These are phyloP conservation scores for Paracanthobrama guichenoti DNA, from an alignment of 2,113 vertebrate genomes.

Conservation along the genomic window DNA sequence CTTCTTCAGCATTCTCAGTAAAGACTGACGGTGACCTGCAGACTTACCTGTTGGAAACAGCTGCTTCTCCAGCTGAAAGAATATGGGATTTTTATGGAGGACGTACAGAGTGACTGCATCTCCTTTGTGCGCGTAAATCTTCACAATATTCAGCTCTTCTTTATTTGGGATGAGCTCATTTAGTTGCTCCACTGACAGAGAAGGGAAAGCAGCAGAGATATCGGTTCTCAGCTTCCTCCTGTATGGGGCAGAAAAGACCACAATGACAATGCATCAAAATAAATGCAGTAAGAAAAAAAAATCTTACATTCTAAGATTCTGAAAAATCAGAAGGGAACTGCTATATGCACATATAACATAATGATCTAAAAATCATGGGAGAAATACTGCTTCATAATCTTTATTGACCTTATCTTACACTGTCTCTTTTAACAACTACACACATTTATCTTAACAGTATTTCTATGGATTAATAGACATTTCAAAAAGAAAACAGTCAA, in stretches of 20 bases:
- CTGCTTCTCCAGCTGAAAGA: conserved; percentile 88
- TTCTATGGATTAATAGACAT: background rate
- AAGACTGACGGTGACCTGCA: background rate
- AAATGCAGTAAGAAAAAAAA: background rate
- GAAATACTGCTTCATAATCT: background rate
- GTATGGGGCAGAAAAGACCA: background rate
- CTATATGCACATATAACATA: no score
- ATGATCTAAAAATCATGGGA: background rate
- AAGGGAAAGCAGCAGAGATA: conserved; percentile 79
- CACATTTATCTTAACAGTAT: background rate
- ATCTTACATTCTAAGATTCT: no score
- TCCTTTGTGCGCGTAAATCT: conserved; percentile 87
- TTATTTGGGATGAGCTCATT: conserved; percentile 87
- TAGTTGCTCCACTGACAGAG: conserved; percentile 78
- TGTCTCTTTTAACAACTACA: background rate
- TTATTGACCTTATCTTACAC: background rate
- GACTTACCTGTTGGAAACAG: conserved; percentile 89
- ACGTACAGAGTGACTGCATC: conserved; percentile 84
- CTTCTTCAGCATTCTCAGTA: background rate
- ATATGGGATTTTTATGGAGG: conserved; percentile 84
- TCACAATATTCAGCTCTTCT: conserved; percentile 89
- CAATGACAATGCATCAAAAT: background rate
- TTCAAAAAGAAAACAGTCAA: background rate
- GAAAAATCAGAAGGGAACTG: no score
- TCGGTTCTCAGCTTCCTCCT: conserved; percentile 91